phyloP scores from a whole-genome alignment of 1,140 invertebrate species.

The Drosophila nebulosa region DNA sequence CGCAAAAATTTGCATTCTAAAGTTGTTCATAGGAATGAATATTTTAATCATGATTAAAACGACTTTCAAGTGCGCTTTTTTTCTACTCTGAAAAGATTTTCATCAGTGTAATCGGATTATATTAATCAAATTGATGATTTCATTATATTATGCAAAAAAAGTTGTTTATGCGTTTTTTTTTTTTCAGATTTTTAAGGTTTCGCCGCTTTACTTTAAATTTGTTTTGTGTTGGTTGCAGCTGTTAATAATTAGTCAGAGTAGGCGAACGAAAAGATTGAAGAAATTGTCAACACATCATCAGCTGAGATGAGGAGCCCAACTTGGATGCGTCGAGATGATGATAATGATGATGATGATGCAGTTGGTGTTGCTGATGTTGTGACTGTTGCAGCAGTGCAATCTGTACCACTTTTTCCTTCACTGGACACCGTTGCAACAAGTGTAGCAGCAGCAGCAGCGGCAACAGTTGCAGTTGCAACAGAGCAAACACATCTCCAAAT shows the following conservation, averaged over 20 bases:
- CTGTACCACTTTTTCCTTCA: conserved; percentile 69
- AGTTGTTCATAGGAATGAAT: no score
- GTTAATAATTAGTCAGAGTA: neutral
- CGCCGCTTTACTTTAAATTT: neutral
- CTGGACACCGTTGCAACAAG: conserved; percentile 64
- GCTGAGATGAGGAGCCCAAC: neutral
- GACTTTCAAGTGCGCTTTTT: no score
- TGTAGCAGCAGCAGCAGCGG: conserved; percentile 47
- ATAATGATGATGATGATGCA: conserved; percentile 35
- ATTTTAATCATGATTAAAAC: no score
- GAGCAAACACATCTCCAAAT: conserved; percentile 73
- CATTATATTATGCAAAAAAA: neutral
- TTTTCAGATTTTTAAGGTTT: neutral
- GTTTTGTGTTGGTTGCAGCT: neutral
- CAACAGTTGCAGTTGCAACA: conserved; percentile 49
- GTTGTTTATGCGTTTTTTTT: neutral
- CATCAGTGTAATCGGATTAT: neutral
- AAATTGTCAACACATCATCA: neutral
- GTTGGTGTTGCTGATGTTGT: no score
- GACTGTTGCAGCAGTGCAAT: conserved; percentile 43
- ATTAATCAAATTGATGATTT: neutral
- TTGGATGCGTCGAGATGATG: conserved; percentile 29
- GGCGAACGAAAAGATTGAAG: neutral
- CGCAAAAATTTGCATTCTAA: no score
- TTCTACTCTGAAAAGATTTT: neutral